Base-by-base conservation (phyloP, 2,797 vertebrate genomes). In the Acipenser ruthenus region DNA sequence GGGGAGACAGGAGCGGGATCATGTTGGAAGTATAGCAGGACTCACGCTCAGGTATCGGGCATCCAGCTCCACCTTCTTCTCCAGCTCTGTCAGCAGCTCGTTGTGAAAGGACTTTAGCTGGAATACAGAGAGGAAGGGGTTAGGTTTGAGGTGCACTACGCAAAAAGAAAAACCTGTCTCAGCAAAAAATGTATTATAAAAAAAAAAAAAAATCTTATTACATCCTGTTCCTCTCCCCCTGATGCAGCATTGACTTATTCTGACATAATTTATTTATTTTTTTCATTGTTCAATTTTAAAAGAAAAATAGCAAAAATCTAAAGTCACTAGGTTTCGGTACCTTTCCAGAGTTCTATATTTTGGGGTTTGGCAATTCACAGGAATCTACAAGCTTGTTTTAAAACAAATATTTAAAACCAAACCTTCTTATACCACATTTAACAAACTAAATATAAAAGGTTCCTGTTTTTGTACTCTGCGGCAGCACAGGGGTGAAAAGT, bases 31-130 rank as follows among this genome's bases (percentile, higher is more conserved):
- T 37, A 5, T 37, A 37, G 37, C 37, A 4, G 37, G 37, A 86
- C 95, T 95, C 86, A 99, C 96, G 12, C 93, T 98, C 70, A 99
- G 86, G 78, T 98, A 99, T 56, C 95, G 89, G 0, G 94, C 93
- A 50, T 98, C 96, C 88, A 98, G 74, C 76, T 98, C 95, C 55
- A 99, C 96, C 84, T 98, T 99, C 92, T 99, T 97, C 84, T 99
- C 96, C 83, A 98, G 86, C 82, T 99, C 95, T 0, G 90, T 95
- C 63, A 99, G 91, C 65, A 98, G 86, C 82, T 99, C 96, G 1
- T 93, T 96, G 86, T 98, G 96, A 72, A 98, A 98, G 3, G 95
- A 97, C 81, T 97, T 97, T 63, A 99, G 88, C 96, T 96, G 84
- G 55, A 68, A 75, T 49, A 73, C 3, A 79, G n/a, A 75, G 69